Evolutionary conservation across 92 coral and sea anemone species (phyloP), one percentile per base, ranked within the genome.

Genomic region (Muricea muricata): DNA sequence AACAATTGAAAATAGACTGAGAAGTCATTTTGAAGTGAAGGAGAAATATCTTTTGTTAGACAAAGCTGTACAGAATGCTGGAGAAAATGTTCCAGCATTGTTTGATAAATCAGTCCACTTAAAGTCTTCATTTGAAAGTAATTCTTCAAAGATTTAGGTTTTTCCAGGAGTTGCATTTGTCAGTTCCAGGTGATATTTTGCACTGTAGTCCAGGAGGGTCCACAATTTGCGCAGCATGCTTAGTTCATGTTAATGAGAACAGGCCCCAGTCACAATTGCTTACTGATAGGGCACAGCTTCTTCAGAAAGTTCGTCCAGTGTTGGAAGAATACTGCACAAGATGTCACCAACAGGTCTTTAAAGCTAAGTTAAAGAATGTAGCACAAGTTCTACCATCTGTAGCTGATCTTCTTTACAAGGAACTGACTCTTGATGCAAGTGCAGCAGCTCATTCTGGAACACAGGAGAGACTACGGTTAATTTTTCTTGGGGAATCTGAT

Each of bases 151-250:
- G 85, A 31, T 85, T 77, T 52, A 85, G 76, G 78, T 85, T 75
- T n/a, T n/a, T 56, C 34, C 65, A 85, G 65, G 39, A 85, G 47
- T 65, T 84, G 30, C 82, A 84, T 40, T 33, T 84, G 31, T 84
- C 88, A 32, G 82, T 84, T 25, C 85, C 89, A 77, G 69, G 77
- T 26, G 89, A 86, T 70, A 33, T 86, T 56, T 65, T 86, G 39
- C 69, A 58, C 55, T 86, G 58, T 68, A 58, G 89, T 78, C 85
- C 89, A 6, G 85, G 85, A 25, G 89, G 89, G 29, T 86, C 85
- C 26, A 79, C 54, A 61, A 21, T 65, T 37, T 78, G 71, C 31
- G 40, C 79, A 39, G 79, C 77, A 24, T 63, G 78, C 67, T 34
- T 86, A 23, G 85, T 66, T 23, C 89, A 79, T 28, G 89, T 86